Evolutionary conservation across 1,140 invertebrate genomes (phyloP).

Genomic region (Macrostomum lignano): DNA sequence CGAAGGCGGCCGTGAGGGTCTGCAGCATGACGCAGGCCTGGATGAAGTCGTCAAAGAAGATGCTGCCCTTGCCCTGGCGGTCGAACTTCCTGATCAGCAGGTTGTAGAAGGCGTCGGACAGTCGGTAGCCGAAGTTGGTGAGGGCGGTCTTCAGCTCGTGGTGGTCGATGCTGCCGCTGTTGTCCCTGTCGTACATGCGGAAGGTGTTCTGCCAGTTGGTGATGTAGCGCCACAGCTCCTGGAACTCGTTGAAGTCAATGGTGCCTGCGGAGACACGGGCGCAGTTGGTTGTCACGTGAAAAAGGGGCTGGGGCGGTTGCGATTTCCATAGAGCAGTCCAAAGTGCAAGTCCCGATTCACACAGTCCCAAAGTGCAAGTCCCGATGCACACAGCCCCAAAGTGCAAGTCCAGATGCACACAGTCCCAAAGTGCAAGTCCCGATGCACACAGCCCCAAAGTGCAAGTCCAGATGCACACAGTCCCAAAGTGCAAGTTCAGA

Average conservation of each 20-base stretch:
- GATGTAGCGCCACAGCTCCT: constrained; percentile 80
- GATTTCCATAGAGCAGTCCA: constrained; percentile 81
- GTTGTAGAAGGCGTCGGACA: constrained; percentile 52
- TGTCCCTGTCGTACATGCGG: constrained; percentile 65
- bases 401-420: no score
- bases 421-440: no score
- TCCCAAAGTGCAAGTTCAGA: no score
- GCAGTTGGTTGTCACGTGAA: no score
- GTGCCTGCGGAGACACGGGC: no score
- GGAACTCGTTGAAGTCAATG: constrained; percentile 78
- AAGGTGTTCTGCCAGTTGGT: constrained; percentile 94
- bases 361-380: no score
- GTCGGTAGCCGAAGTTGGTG: constrained; percentile 51
- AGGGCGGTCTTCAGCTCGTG: constrained; percentile 61
- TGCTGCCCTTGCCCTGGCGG: constrained; percentile 51
- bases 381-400: no score
- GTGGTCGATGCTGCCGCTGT: constrained; percentile 74
- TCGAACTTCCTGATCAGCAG: constrained; percentile 72
- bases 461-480: no score
- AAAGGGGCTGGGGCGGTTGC: no score
- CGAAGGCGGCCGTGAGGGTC: constrained; percentile 62
- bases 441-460: no score
- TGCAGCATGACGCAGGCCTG: constrained; percentile 71
- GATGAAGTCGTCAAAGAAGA: constrained; percentile 94
- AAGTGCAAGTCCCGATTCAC: no score